Conservation (phyloP, 2,797 vertebrate species). For the Melanogrammus aeglefinus region DNA sequence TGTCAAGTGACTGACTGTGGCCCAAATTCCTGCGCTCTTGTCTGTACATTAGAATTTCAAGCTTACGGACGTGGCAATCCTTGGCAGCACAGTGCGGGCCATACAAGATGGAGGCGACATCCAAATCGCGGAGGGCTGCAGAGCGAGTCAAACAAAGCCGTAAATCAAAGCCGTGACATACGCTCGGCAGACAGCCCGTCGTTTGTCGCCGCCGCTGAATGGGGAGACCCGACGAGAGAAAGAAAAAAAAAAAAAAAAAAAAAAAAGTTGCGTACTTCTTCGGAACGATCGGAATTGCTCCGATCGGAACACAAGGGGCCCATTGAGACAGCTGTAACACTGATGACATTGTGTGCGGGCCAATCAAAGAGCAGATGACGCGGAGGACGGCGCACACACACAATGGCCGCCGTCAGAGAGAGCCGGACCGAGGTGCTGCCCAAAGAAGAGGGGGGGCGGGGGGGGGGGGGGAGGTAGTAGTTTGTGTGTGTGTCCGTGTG, state of each 20-base stretch:
- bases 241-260: constrained; percentile 27
- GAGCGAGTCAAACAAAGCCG: constrained; percentile 69
- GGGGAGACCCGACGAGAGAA: constrained; percentile 62
- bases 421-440: no score
- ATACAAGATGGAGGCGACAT: constrained; percentile 57
- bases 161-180: constrained; percentile 78
- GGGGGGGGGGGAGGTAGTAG: constrained; percentile 35
- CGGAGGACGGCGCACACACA: constrained; percentile 70
- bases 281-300: constrained; percentile 70
- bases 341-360: constrained; percentile 76
- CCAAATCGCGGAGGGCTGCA: constrained; percentile 59
- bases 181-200: constrained; percentile 75
- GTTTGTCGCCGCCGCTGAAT: constrained; percentile 75
- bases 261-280: constrained; percentile 68
- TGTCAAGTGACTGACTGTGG: constrained; percentile 55
- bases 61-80: constrained; percentile 69
- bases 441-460: no score
- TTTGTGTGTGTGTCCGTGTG: constrained; percentile 56
- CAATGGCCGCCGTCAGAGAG: constrained; percentile 69
- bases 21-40: constrained; percentile 45
- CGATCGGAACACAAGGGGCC: constrained; percentile 71
- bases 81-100: constrained; percentile 62
- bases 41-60: constrained; percentile 74
- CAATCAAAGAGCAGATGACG: constrained; percentile 80
- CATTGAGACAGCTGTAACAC: constrained; percentile 78